Evolutionary conservation across 2,797 vertebrate species (phyloP).

Genomic region (Heliangelus exortis): DNA sequence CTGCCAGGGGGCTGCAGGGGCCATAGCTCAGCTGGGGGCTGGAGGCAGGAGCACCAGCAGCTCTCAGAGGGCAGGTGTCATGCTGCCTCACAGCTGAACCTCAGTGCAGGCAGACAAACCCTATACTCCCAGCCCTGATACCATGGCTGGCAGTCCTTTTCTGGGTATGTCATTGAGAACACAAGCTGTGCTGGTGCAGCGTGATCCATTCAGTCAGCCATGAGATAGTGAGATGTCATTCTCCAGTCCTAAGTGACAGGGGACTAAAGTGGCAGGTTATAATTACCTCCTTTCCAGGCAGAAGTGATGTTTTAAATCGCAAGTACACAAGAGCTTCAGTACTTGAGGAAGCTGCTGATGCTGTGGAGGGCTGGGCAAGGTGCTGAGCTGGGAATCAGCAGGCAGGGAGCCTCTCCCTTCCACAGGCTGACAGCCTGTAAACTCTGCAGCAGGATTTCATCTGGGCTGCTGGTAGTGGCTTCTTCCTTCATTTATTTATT

Average conservation of each 20-base stretch:
- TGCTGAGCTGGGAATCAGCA: background rate
- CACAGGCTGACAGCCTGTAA: background rate
- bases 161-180: rapidly evolving
- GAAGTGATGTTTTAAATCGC: background rate
- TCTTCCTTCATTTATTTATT: background rate
- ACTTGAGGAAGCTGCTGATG: background rate
- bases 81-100: background rate
- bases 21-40: rapidly evolving
- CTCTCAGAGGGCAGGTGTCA: background rate
- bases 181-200: rapidly evolving
- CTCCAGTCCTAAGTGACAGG: background rate
- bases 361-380: background rate
- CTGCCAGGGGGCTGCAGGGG: background rate
- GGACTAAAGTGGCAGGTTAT: background rate
- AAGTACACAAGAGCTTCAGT: background rate
- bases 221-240: background rate
- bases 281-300: background rate
- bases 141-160: background rate
- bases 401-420: background rate
- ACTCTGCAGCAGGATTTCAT: background rate
- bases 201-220: rapidly evolving
- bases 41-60: background rate
- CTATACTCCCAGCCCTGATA: background rate
- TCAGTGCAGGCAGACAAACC: background rate
- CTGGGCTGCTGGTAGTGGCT: rapidly evolving